Conservation (phyloP, 2,797 vertebrate species). For the Pseudochromis fuscus region DNA sequence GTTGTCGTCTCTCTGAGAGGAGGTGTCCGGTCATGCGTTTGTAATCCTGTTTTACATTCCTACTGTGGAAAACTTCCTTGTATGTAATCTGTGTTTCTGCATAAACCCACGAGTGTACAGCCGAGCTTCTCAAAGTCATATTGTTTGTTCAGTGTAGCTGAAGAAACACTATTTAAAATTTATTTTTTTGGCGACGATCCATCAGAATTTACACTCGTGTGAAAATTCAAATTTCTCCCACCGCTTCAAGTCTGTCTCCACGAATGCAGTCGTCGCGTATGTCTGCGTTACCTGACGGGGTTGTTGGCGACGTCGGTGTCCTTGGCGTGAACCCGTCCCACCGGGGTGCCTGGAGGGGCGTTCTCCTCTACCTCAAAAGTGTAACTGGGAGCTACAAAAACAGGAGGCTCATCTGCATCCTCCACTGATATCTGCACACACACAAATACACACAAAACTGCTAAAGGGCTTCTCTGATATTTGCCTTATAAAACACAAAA, state of each 20-base stretch:
- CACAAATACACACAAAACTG: slow-evolving; percentile 4
- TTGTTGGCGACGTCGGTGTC: slow-evolving; percentile 95
- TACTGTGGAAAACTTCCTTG: background rate
- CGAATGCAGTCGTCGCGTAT: background rate
- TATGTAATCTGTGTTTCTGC: slow-evolving; percentile 29
- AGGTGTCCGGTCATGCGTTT: background rate
- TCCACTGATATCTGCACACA: slow-evolving; percentile 85
- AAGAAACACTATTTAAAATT: slow-evolving; percentile 29
- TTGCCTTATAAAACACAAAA: background rate
- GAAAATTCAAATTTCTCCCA: slow-evolving; percentile 26
- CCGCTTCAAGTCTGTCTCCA: background rate
- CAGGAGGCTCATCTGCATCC: slow-evolving; percentile 94
- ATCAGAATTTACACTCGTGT: slow-evolving; percentile 8
- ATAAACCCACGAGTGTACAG: background rate
- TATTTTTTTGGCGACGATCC: slow-evolving; percentile 3
- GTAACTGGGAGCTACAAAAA: slow-evolving; percentile 91
- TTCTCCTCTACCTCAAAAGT: slow-evolving; percentile 96
- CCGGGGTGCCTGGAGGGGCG: slow-evolving; percentile 88
- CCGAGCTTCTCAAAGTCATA: slow-evolving; percentile 14
- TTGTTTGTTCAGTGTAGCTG: slow-evolving; percentile 43
- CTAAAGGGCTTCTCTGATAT: background rate
- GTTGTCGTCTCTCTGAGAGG: background rate
- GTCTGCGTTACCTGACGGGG: slow-evolving; percentile 88
- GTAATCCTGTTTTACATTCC: slow-evolving; percentile 9
- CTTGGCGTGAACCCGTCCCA: slow-evolving; percentile 96